phyloP scores from a whole-genome alignment of 1,140 invertebrate species.

The Leptopilina clavipes region DNA sequence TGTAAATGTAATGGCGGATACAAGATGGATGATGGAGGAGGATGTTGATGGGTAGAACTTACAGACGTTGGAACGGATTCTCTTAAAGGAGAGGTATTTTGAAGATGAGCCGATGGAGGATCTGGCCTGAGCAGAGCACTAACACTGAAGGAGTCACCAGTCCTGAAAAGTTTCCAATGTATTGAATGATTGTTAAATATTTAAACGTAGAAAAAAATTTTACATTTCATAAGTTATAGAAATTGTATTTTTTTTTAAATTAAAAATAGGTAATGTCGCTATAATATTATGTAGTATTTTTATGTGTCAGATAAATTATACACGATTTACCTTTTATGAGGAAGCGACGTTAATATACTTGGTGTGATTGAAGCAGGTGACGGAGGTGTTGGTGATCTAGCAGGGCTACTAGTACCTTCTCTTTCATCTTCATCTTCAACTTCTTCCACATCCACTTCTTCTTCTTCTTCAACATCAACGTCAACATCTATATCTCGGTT shows the following conservation, averaged over 20 bases:
- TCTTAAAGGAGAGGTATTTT: conserved; percentile 68
- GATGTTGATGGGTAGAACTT: conserved; percentile 64
- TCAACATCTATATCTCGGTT: conserved; percentile 68
- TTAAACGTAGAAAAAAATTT: too few species aligned
- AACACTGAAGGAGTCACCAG: conserved; percentile 84
- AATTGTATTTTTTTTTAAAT: too few species aligned
- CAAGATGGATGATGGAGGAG: conserved; percentile 75
- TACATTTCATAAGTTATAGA: too few species aligned
- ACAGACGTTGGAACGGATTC: conserved; percentile 47
- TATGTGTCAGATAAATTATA: too few species aligned
- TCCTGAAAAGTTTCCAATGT: conserved; percentile 68
- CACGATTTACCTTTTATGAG: conserved; percentile 75
- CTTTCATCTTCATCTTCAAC: conserved; percentile 72
- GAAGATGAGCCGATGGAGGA: conserved; percentile 77
- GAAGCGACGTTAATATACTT: conserved; percentile 61
- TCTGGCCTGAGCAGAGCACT: conserved; percentile 85
- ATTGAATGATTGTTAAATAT: too few species aligned
- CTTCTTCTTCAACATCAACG: conserved; percentile 69
- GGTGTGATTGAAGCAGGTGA: conserved; percentile 62
- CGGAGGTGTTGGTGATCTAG: conserved; percentile 66
- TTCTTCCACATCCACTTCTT: conserved; percentile 72
- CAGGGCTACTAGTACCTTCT: conserved; percentile 66
- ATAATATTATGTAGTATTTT: too few species aligned
- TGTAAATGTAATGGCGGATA: conserved; percentile 75
- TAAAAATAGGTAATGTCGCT: too few species aligned